Evolutionary conservation across 2,113 vertebrate species (phyloP).

Genomic region (Atrichornis clamosus): DNA sequence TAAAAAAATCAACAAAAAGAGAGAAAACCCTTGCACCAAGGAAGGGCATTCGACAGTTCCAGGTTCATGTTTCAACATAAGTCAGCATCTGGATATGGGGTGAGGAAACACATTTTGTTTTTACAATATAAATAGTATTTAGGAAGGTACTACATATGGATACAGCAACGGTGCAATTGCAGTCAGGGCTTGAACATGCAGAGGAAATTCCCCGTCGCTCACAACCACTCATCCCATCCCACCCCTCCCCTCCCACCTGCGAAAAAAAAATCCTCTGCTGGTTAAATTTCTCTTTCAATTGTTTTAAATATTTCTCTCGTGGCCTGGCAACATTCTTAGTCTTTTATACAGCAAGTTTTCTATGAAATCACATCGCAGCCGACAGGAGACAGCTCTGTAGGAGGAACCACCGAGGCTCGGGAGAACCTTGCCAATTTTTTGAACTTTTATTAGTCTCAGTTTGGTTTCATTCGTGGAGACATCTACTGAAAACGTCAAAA

Average conservation of each 20-base stretch:
- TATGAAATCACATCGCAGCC: neutral
- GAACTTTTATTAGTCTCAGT: slow-evolving; percentile 24
- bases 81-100: neutral
- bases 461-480: neutral
- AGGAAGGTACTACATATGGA: neutral
- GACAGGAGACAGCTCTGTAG: neutral
- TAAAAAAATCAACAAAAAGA: neutral
- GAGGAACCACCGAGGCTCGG: neutral
- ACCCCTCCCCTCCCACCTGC: neutral
- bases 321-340: neutral
- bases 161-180: neutral
- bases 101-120: slow-evolving; percentile 18
- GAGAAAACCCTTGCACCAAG: neutral
- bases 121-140: slow-evolving; percentile 69
- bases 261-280: neutral
- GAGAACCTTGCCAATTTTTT: neutral
- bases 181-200: slow-evolving; percentile 40
- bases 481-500: neutral
- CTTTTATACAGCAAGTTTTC: slow-evolving; percentile 1
- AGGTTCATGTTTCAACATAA: slow-evolving; percentile 34
- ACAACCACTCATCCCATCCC: neutral
- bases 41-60: neutral
- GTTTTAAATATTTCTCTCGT: slow-evolving; percentile 4
- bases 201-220: slow-evolving; percentile 8
- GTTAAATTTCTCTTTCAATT: neutral